These are phyloP conservation scores for Neoarius graeffei DNA, from an alignment of 2,113 vertebrate species.

Conservation along the genomic window DNA sequence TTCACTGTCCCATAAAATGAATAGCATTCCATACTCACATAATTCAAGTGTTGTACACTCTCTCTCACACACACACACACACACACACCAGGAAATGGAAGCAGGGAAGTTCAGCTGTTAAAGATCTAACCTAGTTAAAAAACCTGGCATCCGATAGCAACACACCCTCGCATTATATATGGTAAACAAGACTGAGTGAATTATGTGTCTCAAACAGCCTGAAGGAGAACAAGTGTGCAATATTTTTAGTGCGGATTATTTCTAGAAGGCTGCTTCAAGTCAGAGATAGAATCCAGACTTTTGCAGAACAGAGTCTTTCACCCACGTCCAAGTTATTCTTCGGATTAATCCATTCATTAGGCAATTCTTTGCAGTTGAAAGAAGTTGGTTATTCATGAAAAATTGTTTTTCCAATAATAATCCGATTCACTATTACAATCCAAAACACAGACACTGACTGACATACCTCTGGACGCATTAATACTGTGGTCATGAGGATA, in stretches of 20 bases:
- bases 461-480: neutral
- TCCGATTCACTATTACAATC: neutral
- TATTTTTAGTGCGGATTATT: conserved; percentile 59
- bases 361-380: neutral
- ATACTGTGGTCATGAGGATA: neutral
- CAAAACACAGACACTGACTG: neutral
- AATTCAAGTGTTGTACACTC: conserved; percentile 52
- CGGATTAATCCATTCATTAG: neutral
- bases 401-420: neutral
- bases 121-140: conserved; percentile 65
- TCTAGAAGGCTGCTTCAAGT: neutral
- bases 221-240: conserved; percentile 60
- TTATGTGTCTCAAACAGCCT: conserved; percentile 46
- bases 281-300: neutral
- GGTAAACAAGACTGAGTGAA: conserved; percentile 55
- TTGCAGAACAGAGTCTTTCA: neutral
- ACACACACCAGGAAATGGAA: conserved; percentile 52
- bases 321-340: neutral
- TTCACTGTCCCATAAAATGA: conserved; percentile 64
- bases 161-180: conserved; percentile 61
- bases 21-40: conserved; percentile 52
- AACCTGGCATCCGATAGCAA: conserved; percentile 61
- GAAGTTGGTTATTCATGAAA: neutral
- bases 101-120: conserved; percentile 68
- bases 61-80: conserved; percentile 42